These are phyloP conservation scores for Aleiodes sp. DNA, from an alignment of 1,140 invertebrate genomes.

Conservation along the genomic window DNA sequence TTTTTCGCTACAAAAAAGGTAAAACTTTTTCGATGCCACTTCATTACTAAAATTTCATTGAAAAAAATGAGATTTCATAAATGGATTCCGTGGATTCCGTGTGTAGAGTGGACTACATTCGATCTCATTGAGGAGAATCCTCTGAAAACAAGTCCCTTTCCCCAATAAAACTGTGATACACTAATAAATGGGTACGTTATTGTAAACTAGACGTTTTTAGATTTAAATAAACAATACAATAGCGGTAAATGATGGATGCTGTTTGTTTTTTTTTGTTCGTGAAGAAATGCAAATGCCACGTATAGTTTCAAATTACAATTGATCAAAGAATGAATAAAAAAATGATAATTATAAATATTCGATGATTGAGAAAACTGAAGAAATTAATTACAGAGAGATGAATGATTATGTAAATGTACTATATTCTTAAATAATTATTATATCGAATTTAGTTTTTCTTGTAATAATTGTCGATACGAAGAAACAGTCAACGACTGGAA, in stretches of 20 bases:
- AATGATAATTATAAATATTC: slow-evolving; percentile 45
- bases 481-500: slow-evolving; percentile 26
- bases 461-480: slow-evolving; percentile 35
- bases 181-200: slow-evolving; percentile 54
- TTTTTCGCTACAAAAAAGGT: no score
- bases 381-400: slow-evolving; percentile 34
- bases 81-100: no score
- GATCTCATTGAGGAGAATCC: slow-evolving; percentile 42
- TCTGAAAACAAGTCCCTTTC: slow-evolving; percentile 17
- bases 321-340: slow-evolving; percentile 44
- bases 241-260: slow-evolving; percentile 36
- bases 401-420: slow-evolving; percentile 61
- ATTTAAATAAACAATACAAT: not conserved
- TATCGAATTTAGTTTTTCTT: slow-evolving; percentile 51
- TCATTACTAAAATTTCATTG: no score
- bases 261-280: not conserved
- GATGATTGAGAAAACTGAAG: slow-evolving; percentile 50
- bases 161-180: slow-evolving; percentile 65
- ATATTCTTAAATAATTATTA: slow-evolving; percentile 61
- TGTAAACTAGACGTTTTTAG: slow-evolving; percentile 58
- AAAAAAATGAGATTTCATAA: no score
- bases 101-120: no score
- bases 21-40: no score
- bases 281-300: not conserved
- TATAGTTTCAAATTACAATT: slow-evolving; percentile 22